These are phyloP conservation scores for Diachasmimorpha longicaudata DNA, from an alignment of 1,140 invertebrate species.

Conservation along the genomic window DNA sequence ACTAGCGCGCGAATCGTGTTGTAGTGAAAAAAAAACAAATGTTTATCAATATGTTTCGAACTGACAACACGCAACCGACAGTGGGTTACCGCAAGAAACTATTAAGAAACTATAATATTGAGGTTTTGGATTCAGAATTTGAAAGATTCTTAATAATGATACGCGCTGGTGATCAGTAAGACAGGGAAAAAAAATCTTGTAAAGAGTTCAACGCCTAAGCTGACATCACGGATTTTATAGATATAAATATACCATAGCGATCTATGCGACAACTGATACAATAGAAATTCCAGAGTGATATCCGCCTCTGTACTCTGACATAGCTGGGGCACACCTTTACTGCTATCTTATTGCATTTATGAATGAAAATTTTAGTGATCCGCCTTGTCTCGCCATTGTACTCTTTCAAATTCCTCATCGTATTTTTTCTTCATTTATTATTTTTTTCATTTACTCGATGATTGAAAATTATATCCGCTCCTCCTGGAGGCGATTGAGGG, in stretches of 20 bases:
- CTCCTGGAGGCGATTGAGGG: background rate
- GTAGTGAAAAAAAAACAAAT: background rate
- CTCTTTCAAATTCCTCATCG: background rate
- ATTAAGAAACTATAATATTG: background rate
- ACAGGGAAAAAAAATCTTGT: too few relatives aligned
- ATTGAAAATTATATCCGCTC: background rate
- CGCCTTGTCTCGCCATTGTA: constrained; percentile 29
- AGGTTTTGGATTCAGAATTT: background rate
- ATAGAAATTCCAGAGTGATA: constrained; percentile 36
- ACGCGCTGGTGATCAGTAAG: too few relatives aligned
- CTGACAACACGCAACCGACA: background rate
- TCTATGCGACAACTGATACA: constrained; percentile 21
- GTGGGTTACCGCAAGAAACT: background rate
- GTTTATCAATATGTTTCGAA: background rate
- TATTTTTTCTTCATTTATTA: too few relatives aligned
- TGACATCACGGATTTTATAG: background rate
- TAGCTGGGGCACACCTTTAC: constrained; percentile 32
- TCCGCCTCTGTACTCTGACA: constrained; percentile 31
- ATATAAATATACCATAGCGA: background rate
- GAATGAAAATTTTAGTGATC: constrained; percentile 12
- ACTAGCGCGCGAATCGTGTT: too few relatives aligned
- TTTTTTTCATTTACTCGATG: background rate
- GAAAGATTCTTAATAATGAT: background rate
- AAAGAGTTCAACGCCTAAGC: background rate
- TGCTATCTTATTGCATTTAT: constrained; percentile 20